Percentiles rank a stretch among this genome's conserved stretches.
Conservation (phyloP, 2,113 vertebrate genomes). For the Nothocercus nigrocapillus region DNA sequence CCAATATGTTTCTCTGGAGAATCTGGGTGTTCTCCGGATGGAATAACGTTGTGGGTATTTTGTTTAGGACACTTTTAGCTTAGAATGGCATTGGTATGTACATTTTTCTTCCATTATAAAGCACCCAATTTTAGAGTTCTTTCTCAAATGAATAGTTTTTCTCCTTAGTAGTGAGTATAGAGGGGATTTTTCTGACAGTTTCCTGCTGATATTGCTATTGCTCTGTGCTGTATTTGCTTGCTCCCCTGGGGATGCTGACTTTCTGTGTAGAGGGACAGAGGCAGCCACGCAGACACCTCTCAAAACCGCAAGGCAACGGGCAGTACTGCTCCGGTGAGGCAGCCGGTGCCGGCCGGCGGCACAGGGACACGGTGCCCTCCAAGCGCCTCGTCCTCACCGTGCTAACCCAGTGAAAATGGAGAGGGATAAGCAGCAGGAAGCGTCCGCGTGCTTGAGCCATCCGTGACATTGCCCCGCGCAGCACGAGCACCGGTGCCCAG, state of each 20-base stretch:
- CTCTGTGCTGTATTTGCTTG: no score
- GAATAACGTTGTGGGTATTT: neutral
- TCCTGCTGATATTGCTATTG: neutral
- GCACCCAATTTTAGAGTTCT: neutral
- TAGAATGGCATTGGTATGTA: neutral
- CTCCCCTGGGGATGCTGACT: neutral
- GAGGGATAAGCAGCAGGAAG: fast-evolving
- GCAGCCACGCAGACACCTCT: fast-evolving
- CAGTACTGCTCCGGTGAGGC: fast-evolving
- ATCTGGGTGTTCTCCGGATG: neutral
- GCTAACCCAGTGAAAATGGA: neutral
- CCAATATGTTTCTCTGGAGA: neutral
- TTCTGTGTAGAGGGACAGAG: neutral
- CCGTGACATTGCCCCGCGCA: fast-evolving
- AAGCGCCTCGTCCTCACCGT: neutral
- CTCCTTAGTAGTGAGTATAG: neutral
- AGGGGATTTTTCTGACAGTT: neutral
- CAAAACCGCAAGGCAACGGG: fast-evolving
- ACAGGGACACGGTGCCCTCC: fast-evolving
- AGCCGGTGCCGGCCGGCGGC: neutral
- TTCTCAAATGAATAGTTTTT: neutral
- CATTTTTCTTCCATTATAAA: neutral
- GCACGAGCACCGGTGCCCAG: fast-evolving
- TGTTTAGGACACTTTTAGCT: neutral
- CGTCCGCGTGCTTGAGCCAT: fast-evolving